Evolutionary conservation across 2,113 vertebrate genomes (phyloP), one percentile per base, ranked within the genome.

Genomic region (Alexandromys fortis): DNA sequence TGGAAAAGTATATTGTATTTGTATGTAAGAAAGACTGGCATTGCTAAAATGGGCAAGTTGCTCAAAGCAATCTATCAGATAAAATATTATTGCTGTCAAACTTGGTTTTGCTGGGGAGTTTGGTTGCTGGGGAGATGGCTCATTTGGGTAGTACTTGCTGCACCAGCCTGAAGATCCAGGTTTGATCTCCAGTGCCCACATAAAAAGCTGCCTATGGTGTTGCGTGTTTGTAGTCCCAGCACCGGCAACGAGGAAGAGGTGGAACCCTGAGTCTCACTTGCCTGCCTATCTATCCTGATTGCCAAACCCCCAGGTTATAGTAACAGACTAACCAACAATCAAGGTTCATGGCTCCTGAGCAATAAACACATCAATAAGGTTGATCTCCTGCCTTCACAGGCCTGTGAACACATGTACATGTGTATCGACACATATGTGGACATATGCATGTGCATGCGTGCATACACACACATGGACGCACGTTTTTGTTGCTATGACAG

Each of bases 221-320:
- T 83, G 24, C 13, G 5, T 63, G 21, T 24, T 63, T 61, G 12
- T 28, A 42, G 33, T 38, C 38, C 22, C 79, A 38, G 35, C 6
- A 1, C 7, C 1, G 13, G 11, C n/a, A n/a, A 83, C 0, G 13
- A 61, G 55, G 26, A n/a, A 63, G 4, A 28, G 81, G 24, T 2
- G 0, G 22, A 28, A 42, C 2, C n/a, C n/a, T 13, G 35, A 12
- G 22, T 21, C 12, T 61, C 30, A 55, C 21, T 82, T 35, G 35
- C 35, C 12, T 6, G 21, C 12, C 35, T 9, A 2, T 26, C 12
- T 14, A 38, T 12, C 81, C 55, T 61, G 38, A 63, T 22, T 28
- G 12, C n/a, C n/a, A 28, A 83, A 83, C n/a, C 35, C 35, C 22
- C 16, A 83, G 55, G 35, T 82, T 52, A 35, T 52, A 38, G 35